These are phyloP conservation scores for Herpetotheres cachinnans DNA, from an alignment of 2,113 vertebrate genomes.

Conservation along the genomic window DNA sequence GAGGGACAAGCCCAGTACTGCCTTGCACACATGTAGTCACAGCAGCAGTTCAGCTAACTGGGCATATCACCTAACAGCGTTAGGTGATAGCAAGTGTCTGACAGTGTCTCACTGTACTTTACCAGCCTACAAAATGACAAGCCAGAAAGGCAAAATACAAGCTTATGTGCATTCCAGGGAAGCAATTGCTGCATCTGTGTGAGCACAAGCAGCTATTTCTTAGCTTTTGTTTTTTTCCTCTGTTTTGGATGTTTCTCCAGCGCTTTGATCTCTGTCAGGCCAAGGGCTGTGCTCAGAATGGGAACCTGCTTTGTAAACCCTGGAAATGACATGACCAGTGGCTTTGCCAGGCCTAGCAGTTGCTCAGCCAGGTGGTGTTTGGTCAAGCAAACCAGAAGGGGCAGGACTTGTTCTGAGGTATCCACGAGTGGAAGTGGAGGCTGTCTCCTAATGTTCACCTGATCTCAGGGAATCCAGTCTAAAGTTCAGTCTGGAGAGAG, in stretches of 20 bases:
- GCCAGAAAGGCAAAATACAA: not conserved
- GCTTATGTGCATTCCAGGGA: not conserved
- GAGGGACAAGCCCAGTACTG: not conserved
- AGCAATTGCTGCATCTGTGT: not conserved
- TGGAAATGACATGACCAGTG: not conserved
- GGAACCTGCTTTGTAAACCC: not conserved
- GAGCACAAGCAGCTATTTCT: not conserved
- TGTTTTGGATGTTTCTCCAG: not conserved
- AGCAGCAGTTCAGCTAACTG: not conserved
- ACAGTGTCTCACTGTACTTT: not conserved
- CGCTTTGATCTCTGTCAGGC: not conserved
- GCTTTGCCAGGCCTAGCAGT: not conserved
- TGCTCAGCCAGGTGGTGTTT: not conserved
- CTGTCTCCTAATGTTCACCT: not conserved
- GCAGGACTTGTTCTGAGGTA: not conserved
- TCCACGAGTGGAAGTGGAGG: not conserved
- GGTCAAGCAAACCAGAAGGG: not conserved
- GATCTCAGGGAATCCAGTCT: not conserved
- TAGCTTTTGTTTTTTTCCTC: not conserved
- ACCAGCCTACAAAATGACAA: not conserved
- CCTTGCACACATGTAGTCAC: not conserved
- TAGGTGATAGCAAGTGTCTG: not conserved
- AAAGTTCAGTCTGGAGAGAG: not conserved
- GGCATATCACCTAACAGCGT: rapidly evolving
- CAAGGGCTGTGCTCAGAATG: not conserved